A percentile compares a stretch with the other conserved stretches of the same genome.
Conservation (phyloP, 2,113 vertebrate genomes). For the Cololabis saira region DNA sequence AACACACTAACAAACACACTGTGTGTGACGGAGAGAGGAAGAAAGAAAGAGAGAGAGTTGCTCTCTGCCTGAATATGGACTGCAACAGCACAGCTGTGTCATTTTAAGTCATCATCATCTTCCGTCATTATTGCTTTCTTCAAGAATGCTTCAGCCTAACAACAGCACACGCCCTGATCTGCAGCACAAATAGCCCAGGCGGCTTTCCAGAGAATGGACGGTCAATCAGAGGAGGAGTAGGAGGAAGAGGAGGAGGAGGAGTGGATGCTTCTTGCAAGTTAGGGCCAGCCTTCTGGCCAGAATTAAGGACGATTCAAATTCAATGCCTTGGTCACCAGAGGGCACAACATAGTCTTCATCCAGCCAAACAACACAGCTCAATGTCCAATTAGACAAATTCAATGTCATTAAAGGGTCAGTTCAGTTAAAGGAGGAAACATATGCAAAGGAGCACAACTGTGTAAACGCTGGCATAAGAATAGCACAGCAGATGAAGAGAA, state of each 20-base stretch:
- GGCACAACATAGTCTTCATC: slow-evolving; percentile 11
- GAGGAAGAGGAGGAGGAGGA: slow-evolving; percentile 11
- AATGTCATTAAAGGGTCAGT: slow-evolving; percentile 12
- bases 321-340: slow-evolving; percentile 35
- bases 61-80: slow-evolving; percentile 46
- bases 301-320: slow-evolving; percentile 19
- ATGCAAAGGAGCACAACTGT: not conserved
- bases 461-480: not conserved
- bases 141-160: slow-evolving; percentile 69
- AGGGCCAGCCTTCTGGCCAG: not conserved
- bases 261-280: slow-evolving; percentile 17
- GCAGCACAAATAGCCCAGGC: slow-evolving; percentile 54
- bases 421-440: slow-evolving; percentile 12
- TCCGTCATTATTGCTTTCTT: slow-evolving; percentile 74
- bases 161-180: slow-evolving; percentile 54
- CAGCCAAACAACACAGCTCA: slow-evolving; percentile 2
- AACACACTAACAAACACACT: slow-evolving; percentile 70
- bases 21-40: slow-evolving; percentile 26
- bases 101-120: slow-evolving; percentile 78
- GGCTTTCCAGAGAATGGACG: slow-evolving; percentile 33
- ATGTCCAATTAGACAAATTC: slow-evolving; percentile 27
- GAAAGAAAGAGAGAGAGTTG: not conserved
- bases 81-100: slow-evolving; percentile 73
- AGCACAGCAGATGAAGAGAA: not conserved
- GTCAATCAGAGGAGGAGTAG: slow-evolving; percentile 23